Evolutionary conservation across 2,797 vertebrate species (phyloP), one percentile per base, ranked within the genome.

Genomic region (Muscicapa striata): DNA sequence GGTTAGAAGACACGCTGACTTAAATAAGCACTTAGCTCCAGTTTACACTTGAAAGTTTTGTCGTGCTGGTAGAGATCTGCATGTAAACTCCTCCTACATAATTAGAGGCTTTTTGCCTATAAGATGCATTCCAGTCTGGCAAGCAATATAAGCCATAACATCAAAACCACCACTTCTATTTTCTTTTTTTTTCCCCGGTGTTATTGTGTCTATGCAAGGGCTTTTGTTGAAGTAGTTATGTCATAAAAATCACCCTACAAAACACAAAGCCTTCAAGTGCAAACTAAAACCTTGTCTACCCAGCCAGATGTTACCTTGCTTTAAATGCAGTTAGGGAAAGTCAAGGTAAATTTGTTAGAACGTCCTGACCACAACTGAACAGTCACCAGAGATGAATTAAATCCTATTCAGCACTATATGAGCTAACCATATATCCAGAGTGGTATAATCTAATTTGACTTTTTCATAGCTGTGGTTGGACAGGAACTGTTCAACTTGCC

Each of bases 141-240:
- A 86, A 84, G 67, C 0, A 1, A 51, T 77, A 27, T 77, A 72
- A 93, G 43, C 68, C 41, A 15, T 54, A 78, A 81, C 76, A 84
- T 78, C 69, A 93, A 94, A 94, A 6, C 15, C 29, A 45, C 32
- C 32, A 18, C n/a, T 48, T 18, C 22, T 77, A 54, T 62, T 52
- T 27, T 8, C 11, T n/a, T 34, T 34, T 34, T n/a, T n/a, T n/a
- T n/a, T n/a, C n/a, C n/a, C n/a, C n/a, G 5, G 12, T 59, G 5
- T 89, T 83, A 92, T 58, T 77, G 34, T 70, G 34, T 85, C 72
- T 85, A 40, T 2, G 1, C 41, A 68, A 64, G 38, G 54, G n/a
- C 76, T 92, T 92, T 93, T 89, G 68, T 87, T 96, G 78, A 87
- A 94, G 63, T 55, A 62, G 57, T 81, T 84, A 64, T 57, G 49